Evolutionary conservation across 2,888 invertebrate species (phyloP).

Genomic region (Anorthoa munda): DNA sequence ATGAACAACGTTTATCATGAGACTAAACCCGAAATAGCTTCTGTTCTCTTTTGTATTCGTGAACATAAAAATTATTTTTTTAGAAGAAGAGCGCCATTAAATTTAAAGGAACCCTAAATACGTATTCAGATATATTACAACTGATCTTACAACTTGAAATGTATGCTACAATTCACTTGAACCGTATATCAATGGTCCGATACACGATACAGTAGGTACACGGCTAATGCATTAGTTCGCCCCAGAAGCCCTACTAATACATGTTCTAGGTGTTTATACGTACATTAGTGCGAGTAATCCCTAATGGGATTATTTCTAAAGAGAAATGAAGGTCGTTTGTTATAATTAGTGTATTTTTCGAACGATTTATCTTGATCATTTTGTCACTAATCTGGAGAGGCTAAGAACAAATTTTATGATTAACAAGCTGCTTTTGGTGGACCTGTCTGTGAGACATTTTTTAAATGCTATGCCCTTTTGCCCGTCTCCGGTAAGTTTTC

Average conservation of each 20-base stretch:
- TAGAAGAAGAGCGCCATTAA: not conserved
- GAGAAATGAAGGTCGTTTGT: conserved; percentile 40
- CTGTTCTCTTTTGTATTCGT: no score
- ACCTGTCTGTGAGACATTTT: no score
- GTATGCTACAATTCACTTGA: conserved; percentile 23
- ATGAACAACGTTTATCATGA: no score
- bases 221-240: conserved; percentile 69
- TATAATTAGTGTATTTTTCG: conserved; percentile 36
- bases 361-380: conserved; percentile 31
- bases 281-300: conserved; percentile 45
- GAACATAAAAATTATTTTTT: no score
- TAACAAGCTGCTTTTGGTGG: not conserved
- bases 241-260: conserved; percentile 64
- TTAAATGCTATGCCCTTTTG: not conserved
- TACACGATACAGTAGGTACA: conserved; percentile 57
- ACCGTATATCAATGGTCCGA: conserved; percentile 50
- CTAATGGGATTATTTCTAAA: conserved; percentile 62
- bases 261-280: conserved; percentile 40
- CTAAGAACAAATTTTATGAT: not conserved
- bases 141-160: conserved; percentile 20
- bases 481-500: not conserved
- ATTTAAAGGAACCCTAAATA: not conserved
- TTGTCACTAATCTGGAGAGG: conserved; percentile 1
- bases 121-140: not conserved
- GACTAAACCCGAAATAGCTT: no score